Evolutionary conservation across 2,888 invertebrate genomes (phyloP), one percentile per base, ranked within the genome.

Genomic region (Rhagonycha lutea): DNA sequence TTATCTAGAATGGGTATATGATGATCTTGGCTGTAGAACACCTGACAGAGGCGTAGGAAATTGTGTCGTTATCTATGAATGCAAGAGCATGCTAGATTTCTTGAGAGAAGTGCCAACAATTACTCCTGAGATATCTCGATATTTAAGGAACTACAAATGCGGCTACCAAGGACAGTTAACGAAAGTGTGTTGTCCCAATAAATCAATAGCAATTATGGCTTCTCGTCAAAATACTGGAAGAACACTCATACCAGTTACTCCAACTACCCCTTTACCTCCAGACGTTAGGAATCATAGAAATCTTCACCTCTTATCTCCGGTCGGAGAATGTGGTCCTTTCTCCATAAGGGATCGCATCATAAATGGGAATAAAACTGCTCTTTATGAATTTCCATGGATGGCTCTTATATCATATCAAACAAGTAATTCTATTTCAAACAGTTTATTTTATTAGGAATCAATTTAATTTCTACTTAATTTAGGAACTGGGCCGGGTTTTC

Each of bases 341-440:
- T 88, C 89, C 8, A 85, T 87, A 78, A 3, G 78, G 85, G 24
- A 70, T 7, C 72, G 70, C 23, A 80, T 80, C 62, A 69, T 65
- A 28, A 90, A 91, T 3, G 95, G 94, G 0, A 89, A 91, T 63
- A 87, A 89, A 78, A 92, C 94, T 0, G 85, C 85, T 0, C 84
- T 94, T 4, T 90, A 89, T 61, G 92, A 94, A 81, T 93, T 91
- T 86, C 94, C 94, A 0, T 95, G 94, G 94, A 92, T 94, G 93
- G 93, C 92, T 0, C 87, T 94, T 1, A 84, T 95, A n/a, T 90
- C 91, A 1, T 94, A 93, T 75, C 69, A 83, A 10, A 82, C 80
- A 8, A 79, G 84, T 68, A 47, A 73, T 7, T 79, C 26, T 4
- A 4, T 14, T 14, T 9, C 14, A 14, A 68, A 60, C 11, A 63